Evolutionary conservation across 2,888 invertebrate genomes (phyloP).

Genomic region (Gonocerus acuteangulatus): DNA sequence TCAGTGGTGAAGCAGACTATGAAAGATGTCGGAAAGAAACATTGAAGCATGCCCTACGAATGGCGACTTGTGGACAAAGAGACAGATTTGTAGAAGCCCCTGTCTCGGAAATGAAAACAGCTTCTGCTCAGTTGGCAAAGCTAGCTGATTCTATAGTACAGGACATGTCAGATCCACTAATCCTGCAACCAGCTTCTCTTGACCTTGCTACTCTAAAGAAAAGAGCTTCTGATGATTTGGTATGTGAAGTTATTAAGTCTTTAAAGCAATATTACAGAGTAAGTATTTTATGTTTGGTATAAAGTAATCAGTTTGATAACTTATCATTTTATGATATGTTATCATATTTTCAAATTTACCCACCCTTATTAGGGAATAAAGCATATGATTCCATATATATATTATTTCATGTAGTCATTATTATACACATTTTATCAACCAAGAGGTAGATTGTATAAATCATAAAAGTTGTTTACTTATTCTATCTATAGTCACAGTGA

Average conservation of each 20-base stretch:
- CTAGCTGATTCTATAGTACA: slow-evolving; percentile 79
- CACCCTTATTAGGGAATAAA: no score
- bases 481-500: no score
- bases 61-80: slow-evolving; percentile 83
- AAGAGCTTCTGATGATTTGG: slow-evolving; percentile 70
- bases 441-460: no score
- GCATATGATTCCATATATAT: no score
- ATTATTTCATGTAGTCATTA: no score
- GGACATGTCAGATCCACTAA: slow-evolving; percentile 79
- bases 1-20: slow-evolving; percentile 59
- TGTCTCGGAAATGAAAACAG: slow-evolving; percentile 63
- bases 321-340: no score
- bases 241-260: slow-evolving; percentile 42
- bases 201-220: slow-evolving; percentile 81
- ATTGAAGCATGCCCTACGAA: slow-evolving; percentile 70
- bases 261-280: no score
- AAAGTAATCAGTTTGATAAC: no score
- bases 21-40: slow-evolving; percentile 62
- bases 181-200: slow-evolving; percentile 84
- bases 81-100: slow-evolving; percentile 84
- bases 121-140: slow-evolving; percentile 65
- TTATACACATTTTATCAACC: no score
- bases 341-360: no score
- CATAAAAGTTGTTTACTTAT: no score
- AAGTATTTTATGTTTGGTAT: no score